Base-by-base conservation (phyloP, 2,888 invertebrate species). In the Hedychridium roseum region DNA sequence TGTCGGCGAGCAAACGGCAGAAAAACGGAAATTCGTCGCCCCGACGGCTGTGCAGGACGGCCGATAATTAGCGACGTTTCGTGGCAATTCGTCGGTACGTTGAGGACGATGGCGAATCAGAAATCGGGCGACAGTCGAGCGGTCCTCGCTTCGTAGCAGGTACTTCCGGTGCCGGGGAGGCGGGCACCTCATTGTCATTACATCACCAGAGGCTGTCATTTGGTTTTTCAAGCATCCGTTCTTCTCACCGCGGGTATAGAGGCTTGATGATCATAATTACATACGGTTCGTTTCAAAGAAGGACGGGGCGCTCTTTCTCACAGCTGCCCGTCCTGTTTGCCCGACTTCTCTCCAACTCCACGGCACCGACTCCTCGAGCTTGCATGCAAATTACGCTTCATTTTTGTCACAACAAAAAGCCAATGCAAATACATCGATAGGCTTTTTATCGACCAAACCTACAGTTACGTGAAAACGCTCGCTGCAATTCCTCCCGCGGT, bases 161-260 rank as follows among this genome's bases (percentile, higher is more conserved):
- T 45, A 60, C 55, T 66, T 66, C 60, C 62, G 64, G 68, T 62
- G 60, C 54, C 60, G 48, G n/a, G 47, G 54, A 57, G 58, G 58
- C 58, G 61, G 54, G 44, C 42, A 53, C 43, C 60, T 57, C 58
- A 64, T 63, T 61, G 58, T 62, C 63, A 65, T 68, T 68, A 68
- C 67, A 54, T 68, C 68, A 68, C 64, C 55, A 59, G 56, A 64
- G 53, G 38, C 61, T 64, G 64, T 64, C 50, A 63, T 66, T 69
- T 66, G 43, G 42, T 60, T 65, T 57, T 62, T 59, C 56, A 51
- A 57, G 55, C 60, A 51, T 66, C 65, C 60, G 65, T 60, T 60
- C 65, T 55, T 60, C 62, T 64, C 36, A 18, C 36, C 36, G 17
- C 9, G 36, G 42, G 26, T 12, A 42, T n/a, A 36, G 20, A 15